Evolutionary conservation across 2,797 vertebrate genomes (phyloP).

Genomic region (Manis pentadactyla): DNA sequence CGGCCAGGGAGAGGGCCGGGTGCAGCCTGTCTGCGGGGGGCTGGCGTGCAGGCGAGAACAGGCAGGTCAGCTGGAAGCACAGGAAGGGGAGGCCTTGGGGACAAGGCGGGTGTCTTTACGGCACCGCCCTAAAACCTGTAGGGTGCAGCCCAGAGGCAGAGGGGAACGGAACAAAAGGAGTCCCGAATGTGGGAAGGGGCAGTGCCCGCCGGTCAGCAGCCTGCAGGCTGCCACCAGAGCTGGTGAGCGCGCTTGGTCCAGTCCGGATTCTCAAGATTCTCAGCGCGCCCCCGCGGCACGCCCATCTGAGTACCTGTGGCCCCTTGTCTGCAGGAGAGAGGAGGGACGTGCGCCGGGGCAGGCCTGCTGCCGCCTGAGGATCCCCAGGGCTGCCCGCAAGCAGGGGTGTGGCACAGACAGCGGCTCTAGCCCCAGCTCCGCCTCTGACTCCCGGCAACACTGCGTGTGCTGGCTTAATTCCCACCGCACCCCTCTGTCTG

Average conservation of each 20-base stretch:
- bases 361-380: not conserved
- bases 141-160: not conserved
- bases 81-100: too few relatives aligned
- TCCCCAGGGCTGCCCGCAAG: not conserved
- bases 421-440: not conserved
- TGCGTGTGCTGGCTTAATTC: not conserved
- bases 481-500: not conserved
- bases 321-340: not conserved
- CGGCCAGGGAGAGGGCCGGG: not conserved
- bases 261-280: too few relatives aligned
- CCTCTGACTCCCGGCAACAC: not conserved
- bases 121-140: not conserved
- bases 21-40: fast-evolving
- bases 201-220: not conserved
- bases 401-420: not conserved
- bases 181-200: too few relatives aligned
- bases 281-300: not conserved
- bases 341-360: not conserved
- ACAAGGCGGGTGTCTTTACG: not conserved
- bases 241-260: not conserved
- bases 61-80: not conserved
- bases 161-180: not conserved
- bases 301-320: not conserved
- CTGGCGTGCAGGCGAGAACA: not conserved
- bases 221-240: not conserved